Evolutionary conservation across 2,888 invertebrate genomes (phyloP), one percentile per base, ranked within the genome.

Genomic region (Pollenia amentaria): DNA sequence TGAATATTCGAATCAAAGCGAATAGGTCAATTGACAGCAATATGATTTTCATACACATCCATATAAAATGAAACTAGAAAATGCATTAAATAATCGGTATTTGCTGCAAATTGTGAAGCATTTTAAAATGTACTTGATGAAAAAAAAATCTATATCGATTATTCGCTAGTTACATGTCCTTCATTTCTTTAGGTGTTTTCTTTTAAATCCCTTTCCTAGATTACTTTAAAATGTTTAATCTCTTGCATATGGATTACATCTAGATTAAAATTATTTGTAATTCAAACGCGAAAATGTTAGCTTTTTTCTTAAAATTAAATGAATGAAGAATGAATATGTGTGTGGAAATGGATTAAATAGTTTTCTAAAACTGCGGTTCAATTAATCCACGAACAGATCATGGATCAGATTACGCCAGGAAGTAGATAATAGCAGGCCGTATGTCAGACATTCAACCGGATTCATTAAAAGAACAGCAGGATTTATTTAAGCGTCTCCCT

Each of bases 341-440:
- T 55, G 16, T 1, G 3, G 14, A 11, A 4, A 12, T 44, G 55
- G 70, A 55, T 64, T 77, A 64, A 53, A 67, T 10, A 38, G 16
- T 3, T 62, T 62, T 6, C 0, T 11, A 18, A 84, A 65, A 16
- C 60, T 51, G 67, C 60, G 65, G 44, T 69, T 69, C 62, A 62
- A 60, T 67, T 73, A 82, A 82, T 62, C 64, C 67, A 18, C 29
- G 51, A 7, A 42, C 29, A 44, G 29, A 29, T 4, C 29, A 48
- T 38, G 51, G 51, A n/a, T 51, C 51, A 11, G 40, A 55, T 29
- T 48, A 29, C 2, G 44, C 9, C 21, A 72, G 64, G 51, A 57
- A 72, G 51, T 73, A 16, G 7, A 14, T 18, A n/a, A 14, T 18
- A 53, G 6, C 55, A 42, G 46, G 16, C 53, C 29, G 18, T 21